Base-by-base conservation (phyloP, 2,797 vertebrate species). In the Acanthurus lineatus region DNA sequence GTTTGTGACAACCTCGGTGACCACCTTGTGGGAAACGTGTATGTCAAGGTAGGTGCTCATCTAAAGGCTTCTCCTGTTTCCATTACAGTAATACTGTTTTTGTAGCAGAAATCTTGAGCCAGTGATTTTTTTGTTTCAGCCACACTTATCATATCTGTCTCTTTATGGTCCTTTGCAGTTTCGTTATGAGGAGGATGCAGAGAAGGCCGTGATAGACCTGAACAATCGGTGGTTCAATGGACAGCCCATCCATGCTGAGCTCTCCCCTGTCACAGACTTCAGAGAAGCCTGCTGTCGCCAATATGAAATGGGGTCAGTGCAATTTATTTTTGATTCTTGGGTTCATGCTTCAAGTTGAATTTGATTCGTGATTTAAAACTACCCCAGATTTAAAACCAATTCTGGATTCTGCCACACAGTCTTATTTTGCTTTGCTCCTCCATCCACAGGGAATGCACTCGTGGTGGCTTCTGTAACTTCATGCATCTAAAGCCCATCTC, bases 401-500 rank as follows among this genome's bases (percentile, higher is more conserved):
- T 32, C 28, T 32, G 4, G 28, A 32, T 32, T 32, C 28, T 32
- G 28, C 28, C 28, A 32, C 28, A 32, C 28, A 32, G 28, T 32
- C 28, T 48, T 14, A 28, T 53, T 16, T 73, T 60, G 47, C 4
- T 15, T 60, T 20, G 6, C 28, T 32, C 28, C 28, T 32, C 28
- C 28, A 32, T 32, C 28, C 28, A 32, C 95, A 99, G 98, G 48
- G 98, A 99, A 90, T 99, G 98, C 88, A 99, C 98, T 58, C 94
- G 98, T 79, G 98, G 97, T 0, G 98, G 98, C 60, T 99, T 99
- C 95, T 99, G 98, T 91, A 99, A 99, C 95, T 99, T 99, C 87
- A 99, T 99, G 98, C 98, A 99, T 81, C 95, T 99, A 90, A 99
- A 99, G 93, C 98, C 98, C 0, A 99, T 99, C 77, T 99, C 98